Evolutionary conservation across 2,797 vertebrate species (phyloP), one percentile per base, ranked within the genome.

Genomic region (Argyrosomus regius): DNA sequence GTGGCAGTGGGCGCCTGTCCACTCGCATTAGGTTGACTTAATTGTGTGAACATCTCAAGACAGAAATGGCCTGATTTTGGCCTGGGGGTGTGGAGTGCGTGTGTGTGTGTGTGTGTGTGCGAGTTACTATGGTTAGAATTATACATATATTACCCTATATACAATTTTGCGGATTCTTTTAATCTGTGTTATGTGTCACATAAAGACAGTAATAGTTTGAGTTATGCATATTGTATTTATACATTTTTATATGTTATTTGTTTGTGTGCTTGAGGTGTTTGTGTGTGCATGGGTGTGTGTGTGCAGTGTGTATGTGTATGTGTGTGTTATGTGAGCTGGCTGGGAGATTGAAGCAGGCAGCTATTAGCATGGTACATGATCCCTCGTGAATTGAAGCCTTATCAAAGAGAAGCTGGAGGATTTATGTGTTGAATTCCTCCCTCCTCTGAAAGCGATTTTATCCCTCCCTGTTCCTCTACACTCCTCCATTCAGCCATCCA

Each of bases 21-120:
- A 87, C 90, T 94, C 91, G 78, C 93, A 94, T 95, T 95, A 95
- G 88, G 83, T 85, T 90, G 88, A 94, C 87, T 92, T 91, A 86
- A 93, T 93, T 94, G 92, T 92, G 89, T 90, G 88, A 90, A 88
- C 83, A 91, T 91, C 88, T 93, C 83, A 84, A 87, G 90, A 87
- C 85, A 71, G 83, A 88, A 84, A 80, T 91, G 87, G 86, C 87
- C 80, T 77, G 68, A 74, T 83, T 93, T 87, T 82, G 75, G 66
- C 71, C 56, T 24, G 71, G 75, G 72, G 53, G 28, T 58, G 71
- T 73, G 68, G 52, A 22, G 49, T 58, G 70, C 50, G 39, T 52
- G 69, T 39, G 60, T 20, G 13, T 59, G 18, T 77, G 35, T 67
- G 65, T 28, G 62, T 45, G 35, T 22, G 26, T 24, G 24, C 20